Evolutionary conservation across 2,888 invertebrate genomes (phyloP), one percentile per base, ranked within the genome.

Genomic region (Euclidia mi): DNA sequence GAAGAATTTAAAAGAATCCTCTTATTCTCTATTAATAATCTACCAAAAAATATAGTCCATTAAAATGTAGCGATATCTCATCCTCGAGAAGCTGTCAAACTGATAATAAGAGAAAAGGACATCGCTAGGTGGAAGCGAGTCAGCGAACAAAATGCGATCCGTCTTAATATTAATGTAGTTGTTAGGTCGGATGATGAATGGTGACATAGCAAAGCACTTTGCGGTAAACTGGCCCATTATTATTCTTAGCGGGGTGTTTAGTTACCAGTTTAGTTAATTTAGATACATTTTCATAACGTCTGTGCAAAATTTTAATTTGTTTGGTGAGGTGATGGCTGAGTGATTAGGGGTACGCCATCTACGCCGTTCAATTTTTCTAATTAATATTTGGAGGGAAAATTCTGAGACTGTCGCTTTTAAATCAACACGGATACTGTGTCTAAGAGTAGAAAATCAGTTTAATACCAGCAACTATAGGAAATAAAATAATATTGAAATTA

Each of bases 171-270:
- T 87, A 89, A 91, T 87, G 87, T 88, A 89, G 83, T 85, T 82
- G 86, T 82, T 78, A 79, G 71, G 75, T 73, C 57, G 77, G 79
- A 91, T 92, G 93, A 94, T 91, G 89, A 92, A 93, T 91, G 85
- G 85, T 78, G 91, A 93, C 93, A 94, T 70, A 86, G 89, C 87
- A 91, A 92, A 92, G 92, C 93, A 93, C 93, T 94, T 89, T 89
- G 88, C 73, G 85, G 88, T 87, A 87, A 89, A 88, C 87, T 85
- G 81, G 71, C 79, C 87, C 83, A 85, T 89, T 90, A 88, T 90
- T 87, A 88, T 90, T 89, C 87, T 88, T 87, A 82, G 81, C 62
- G 63, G 80, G 77, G 80, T 85, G 82, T 88, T 88, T 86, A 85
- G 88, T 76, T 82, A 78, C 79, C 73, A 77, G 79, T 81, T 83